phyloP scores from a whole-genome alignment of 2,797 vertebrate species.

The Microcaecilia unicolor region DNA sequence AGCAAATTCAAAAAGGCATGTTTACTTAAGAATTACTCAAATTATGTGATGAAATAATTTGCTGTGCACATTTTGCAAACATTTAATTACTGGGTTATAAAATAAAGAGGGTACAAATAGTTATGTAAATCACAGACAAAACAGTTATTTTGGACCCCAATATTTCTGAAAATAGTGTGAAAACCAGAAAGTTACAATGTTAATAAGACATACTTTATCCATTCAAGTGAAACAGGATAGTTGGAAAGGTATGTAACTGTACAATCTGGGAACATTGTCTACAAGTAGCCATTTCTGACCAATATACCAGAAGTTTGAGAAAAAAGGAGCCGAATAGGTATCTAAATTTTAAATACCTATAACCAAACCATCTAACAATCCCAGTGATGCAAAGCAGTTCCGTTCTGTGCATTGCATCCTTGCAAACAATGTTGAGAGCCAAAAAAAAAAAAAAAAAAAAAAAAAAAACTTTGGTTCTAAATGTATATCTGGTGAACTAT shows the following conservation, averaged over 20 bases:
- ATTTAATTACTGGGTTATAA: conserved; percentile 14
- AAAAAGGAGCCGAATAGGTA: conserved; percentile 34
- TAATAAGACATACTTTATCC: conserved; percentile 41
- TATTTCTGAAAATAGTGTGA: conserved; percentile 32
- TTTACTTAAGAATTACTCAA: conserved; percentile 34
- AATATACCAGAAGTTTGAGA: conserved; percentile 32
- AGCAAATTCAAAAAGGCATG: conserved; percentile 38
- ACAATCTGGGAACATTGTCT: conserved; percentile 47
- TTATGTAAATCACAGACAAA: conserved; percentile 29
- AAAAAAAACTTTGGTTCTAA: conserved; percentile 34
- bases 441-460: too few relatives aligned
- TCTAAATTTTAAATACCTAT: conserved; percentile 21
- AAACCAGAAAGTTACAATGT: conserved; percentile 39
- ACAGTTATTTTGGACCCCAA: conserved; percentile 45
- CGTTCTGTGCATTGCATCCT: conserved; percentile 12
- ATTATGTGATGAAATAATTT: conserved; percentile 13
- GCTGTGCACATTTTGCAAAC: neutral
- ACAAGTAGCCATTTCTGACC: conserved; percentile 41
- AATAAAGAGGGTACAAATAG: conserved; percentile 31
- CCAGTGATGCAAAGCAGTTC: conserved; percentile 3
- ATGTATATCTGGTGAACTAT: conserved; percentile 12
- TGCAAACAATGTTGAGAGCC: conserved; percentile 16
- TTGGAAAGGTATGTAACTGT: conserved; percentile 44
- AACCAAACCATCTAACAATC: too few relatives aligned
- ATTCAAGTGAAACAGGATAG: conserved; percentile 62